Base-by-base conservation (phyloP, 1,140 invertebrate species). In the Drosophila lacteicornis region DNA sequence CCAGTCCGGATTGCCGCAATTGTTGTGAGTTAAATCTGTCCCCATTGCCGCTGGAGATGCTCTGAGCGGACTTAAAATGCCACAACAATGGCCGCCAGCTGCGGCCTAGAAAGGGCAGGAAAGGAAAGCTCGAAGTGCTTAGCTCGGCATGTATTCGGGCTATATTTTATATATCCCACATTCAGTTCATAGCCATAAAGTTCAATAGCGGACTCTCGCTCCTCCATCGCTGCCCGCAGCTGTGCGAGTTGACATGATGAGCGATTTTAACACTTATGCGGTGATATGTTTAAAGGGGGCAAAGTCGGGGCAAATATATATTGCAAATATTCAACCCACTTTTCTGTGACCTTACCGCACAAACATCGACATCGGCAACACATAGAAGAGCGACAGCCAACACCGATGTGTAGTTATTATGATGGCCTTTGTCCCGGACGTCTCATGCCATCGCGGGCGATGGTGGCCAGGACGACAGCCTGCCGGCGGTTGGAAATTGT, bases 241-340 rank as follows among this genome's bases (percentile, higher is more conserved):
- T 85, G 82, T 53, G 51, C 46, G 68, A 59, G 74, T 79, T 84
- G 85, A 90, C 68, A 87, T 75, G 77, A 80, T 90, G 80, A 87
- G 84, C 80, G 85, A 87, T 87, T 90, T 87, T 84, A 88, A 84
- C 84, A 90, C 85, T 87, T 87, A 66, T 70, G 77, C 53, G 73
- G 58, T 80, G 73, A 77, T 79, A 88, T 80, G 82, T 88, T 87
- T 88, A 83, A 84, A 84, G 78, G 81, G 62, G 40, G 42, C 22
- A 25, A 25, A 25, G 22, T 5, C 27, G 19, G 38, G 47, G 50
- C 57, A 51, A 55, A 61, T 78, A 88, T 78, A 88, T 87, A 68
- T 71, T 88, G 77, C 84, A 88, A 74, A 71, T 83, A 80, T 87
- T 88, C 80, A 87, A 80, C 83, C 80, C 77, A 82, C 73, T 88